Evolutionary conservation across 2,888 invertebrate species (phyloP).

Genomic region (Limnephilus marmoratus): DNA sequence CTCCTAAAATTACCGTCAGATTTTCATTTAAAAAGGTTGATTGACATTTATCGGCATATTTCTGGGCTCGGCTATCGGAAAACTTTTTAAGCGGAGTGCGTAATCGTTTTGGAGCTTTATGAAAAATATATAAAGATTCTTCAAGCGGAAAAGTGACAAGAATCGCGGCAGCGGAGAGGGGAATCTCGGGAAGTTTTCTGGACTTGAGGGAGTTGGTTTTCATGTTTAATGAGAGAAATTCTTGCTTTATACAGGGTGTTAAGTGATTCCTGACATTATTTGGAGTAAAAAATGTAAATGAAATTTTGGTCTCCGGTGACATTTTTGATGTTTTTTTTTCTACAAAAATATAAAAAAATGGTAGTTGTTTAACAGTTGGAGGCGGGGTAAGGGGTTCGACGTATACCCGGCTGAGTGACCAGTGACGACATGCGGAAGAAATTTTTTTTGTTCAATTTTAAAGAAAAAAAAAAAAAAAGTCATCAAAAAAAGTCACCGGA

Average conservation of each 20-base stretch:
- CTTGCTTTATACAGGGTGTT: neutral
- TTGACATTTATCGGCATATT: slow-evolving; percentile 33
- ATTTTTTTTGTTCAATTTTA: too few species aligned
- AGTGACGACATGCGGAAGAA: too few species aligned
- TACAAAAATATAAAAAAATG: too few species aligned
- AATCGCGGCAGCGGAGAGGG: neutral
- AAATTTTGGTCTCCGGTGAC: too few species aligned
- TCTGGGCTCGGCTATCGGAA: neutral
- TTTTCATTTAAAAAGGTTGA: neutral
- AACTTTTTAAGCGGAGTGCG: slow-evolving; percentile 22
- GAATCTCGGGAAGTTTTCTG: neutral
- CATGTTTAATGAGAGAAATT: neutral
- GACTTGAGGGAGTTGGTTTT: slow-evolving; percentile 7
- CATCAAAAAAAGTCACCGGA: too few species aligned
- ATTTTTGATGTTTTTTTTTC: too few species aligned
- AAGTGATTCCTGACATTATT: too few species aligned
- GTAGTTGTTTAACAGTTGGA: too few species aligned
- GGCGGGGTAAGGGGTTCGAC: too few species aligned
- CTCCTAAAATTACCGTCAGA: neutral
- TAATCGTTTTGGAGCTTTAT: slow-evolving; percentile 14
- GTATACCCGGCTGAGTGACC: too few species aligned
- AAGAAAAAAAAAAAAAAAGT: too few species aligned
- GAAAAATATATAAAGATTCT: slow-evolving; percentile 24
- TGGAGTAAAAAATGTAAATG: too few species aligned
- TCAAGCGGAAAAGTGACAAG: slow-evolving; percentile 8